Conservation (phyloP, 64 coral and sea anemone species). For the Anthopleura sola region DNA sequence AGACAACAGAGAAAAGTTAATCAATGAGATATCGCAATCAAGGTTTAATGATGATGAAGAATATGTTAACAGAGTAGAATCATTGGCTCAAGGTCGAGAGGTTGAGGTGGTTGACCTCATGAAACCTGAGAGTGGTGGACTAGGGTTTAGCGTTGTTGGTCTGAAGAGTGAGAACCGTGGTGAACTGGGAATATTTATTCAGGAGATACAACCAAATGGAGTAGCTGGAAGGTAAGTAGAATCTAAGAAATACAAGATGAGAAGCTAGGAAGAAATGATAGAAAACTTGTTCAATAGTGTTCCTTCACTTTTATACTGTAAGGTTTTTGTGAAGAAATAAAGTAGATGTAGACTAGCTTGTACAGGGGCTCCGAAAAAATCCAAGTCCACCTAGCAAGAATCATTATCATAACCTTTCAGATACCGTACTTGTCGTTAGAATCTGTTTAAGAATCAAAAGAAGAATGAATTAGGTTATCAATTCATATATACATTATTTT, state of each 20-base stretch:
- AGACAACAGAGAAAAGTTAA: constrained; percentile 68
- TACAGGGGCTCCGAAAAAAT: too few relatives aligned
- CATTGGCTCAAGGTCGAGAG: constrained; percentile 80
- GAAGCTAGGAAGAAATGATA: too few relatives aligned
- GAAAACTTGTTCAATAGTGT: too few relatives aligned
- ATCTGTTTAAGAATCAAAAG: too few relatives aligned
- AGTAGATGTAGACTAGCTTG: too few relatives aligned
- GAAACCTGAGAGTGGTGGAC: constrained; percentile 82
- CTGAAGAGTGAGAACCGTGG: constrained; percentile 97
- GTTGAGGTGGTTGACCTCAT: constrained; percentile 75
- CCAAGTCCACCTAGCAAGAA: too few relatives aligned
- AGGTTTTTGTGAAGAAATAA: too few relatives aligned
- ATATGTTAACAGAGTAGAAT: constrained; percentile 61
- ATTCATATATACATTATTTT: not conserved
- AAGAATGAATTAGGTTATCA: not conserved
- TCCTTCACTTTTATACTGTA: too few relatives aligned
- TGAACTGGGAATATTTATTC: constrained; percentile 94
- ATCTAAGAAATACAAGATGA: too few relatives aligned
- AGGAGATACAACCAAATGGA: constrained; percentile 90
- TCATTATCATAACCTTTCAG: too few relatives aligned
- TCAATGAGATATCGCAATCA: constrained; percentile 46
- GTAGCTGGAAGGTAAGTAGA: constrained; percentile 79
- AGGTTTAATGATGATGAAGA: constrained; percentile 52
- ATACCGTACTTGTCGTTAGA: too few relatives aligned
- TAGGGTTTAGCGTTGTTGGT: constrained; percentile 99